These are phyloP conservation scores for Thymelicus acteon DNA, from an alignment of 2,888 invertebrate species.

Conservation along the genomic window DNA sequence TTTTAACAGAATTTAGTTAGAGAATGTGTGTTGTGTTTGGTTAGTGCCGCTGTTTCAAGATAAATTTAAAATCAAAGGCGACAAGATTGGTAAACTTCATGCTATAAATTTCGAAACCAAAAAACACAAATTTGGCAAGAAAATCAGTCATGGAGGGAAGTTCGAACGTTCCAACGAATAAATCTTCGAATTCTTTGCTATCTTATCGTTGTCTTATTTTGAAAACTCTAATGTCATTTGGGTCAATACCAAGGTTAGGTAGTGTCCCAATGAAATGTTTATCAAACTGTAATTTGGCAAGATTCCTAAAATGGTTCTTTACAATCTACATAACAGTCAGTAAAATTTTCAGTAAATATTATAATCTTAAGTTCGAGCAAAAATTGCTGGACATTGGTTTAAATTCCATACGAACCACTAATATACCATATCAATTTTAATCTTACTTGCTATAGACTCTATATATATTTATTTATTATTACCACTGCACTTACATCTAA, in stretches of 20 bases:
- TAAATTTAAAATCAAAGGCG: background rate
- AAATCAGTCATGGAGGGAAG: constrained; percentile 28
- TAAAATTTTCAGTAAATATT: background rate
- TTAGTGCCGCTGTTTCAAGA: background rate
- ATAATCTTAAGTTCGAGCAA: background rate
- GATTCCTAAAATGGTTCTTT: background rate
- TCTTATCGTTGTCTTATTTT: constrained; percentile 42
- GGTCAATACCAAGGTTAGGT: constrained; percentile 15
- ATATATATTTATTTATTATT: too few relatives aligned
- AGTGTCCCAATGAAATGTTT: background rate
- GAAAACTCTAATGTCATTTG: constrained; percentile 38
- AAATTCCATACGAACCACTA: background rate
- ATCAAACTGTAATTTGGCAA: constrained; percentile 21
- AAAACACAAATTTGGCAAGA: constrained; percentile 14
- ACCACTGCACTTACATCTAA: too few relatives aligned
- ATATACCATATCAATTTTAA: too few relatives aligned
- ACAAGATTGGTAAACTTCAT: background rate
- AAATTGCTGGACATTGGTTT: too few relatives aligned
- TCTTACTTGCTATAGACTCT: too few relatives aligned
- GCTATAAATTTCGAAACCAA: constrained; percentile 15
- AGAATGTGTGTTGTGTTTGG: constrained; percentile 3
- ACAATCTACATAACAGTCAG: constrained; percentile 18
- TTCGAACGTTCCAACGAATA: constrained; percentile 24
- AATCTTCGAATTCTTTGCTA: constrained; percentile 31
- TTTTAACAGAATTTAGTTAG: background rate